Conservation (phyloP, 2,888 invertebrate genomes). For the Vesta saturnalis region DNA sequence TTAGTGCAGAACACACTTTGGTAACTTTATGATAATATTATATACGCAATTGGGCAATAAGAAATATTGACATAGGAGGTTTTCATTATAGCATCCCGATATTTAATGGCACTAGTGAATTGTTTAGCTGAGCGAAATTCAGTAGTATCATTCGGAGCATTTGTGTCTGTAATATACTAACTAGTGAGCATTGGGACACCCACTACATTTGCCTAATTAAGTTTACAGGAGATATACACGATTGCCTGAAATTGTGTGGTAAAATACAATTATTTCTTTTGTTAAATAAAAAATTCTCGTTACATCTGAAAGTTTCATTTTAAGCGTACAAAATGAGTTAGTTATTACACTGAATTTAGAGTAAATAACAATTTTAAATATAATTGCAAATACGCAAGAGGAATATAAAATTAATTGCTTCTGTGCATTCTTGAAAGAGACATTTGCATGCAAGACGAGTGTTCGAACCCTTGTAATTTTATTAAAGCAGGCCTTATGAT, state of each 20-base stretch:
- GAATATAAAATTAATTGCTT: conserved; percentile 54
- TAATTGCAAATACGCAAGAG: conserved; percentile 47
- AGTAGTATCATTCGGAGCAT: conserved; percentile 25
- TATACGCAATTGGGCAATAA: not conserved
- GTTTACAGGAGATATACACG: conserved; percentile 19
- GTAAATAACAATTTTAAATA: conserved; percentile 11
- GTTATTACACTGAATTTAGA: no score
- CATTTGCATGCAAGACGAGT: conserved; percentile 56
- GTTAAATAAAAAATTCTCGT: not conserved
- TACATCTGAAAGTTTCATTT: not conserved
- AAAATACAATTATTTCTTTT: conserved; percentile 10
- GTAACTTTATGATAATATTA: no score
- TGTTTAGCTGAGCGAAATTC: conserved; percentile 18
- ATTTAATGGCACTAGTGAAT: conserved; percentile 10
- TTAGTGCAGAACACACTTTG: no score
- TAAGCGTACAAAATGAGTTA: no score
- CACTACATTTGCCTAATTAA: conserved; percentile 30
- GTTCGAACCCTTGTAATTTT: conserved; percentile 53
- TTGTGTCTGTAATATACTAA: conserved; percentile 27
- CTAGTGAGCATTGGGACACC: conserved; percentile 26
- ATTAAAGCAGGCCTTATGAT: conserved; percentile 53
- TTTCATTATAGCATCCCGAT: conserved; percentile 2
- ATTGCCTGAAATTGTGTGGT: conserved; percentile 20
- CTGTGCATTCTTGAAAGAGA: conserved; percentile 48
- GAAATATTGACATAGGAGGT: not conserved